Evolutionary conservation across 1,140 invertebrate species (phyloP), one percentile per base, ranked within the genome.

Genomic region (Triops cancriformis): DNA sequence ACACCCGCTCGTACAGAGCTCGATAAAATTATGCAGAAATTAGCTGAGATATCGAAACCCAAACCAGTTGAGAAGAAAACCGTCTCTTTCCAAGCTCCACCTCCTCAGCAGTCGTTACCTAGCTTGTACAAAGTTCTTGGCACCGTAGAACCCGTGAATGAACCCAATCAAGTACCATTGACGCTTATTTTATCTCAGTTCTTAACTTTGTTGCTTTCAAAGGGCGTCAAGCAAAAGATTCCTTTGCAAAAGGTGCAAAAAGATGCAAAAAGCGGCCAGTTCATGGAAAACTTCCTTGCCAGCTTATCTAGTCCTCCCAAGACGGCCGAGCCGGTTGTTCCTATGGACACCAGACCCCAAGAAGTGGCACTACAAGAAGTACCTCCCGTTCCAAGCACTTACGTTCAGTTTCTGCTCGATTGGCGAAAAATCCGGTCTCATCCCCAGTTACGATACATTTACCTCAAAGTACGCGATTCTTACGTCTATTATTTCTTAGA

Each of bases 1-100:
- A 87, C 85, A 78, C 87, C 88, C 79, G 88, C 89, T 4, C 85
- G 84, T 81, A 82, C 80, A 43, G 88, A 92, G 81, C 81, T 93
- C 41, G 84, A 85, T 10, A 85, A 86, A 79, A 84, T 93, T 26
- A 85, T 86, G 78, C 83, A 85, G 72, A 84, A 88, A 82, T 84
- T 91, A 74, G 10, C 31, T 37, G 2, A 37, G 31, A 4, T 64
- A 18, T n/a, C 51, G 41, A 23, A 72, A 72, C 75, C 77, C 26
- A 37, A 72, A 74, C 12, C 37, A 72, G 80, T 79, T 18, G 73
- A 82, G 79, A 81, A 82, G 73, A 73, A 82, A 80, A 79, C 18
- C 18, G 31, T 37, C n/a, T 26, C 64, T 9, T 26, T 73, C 26
- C 27, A 73, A 14, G 77, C 37, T 77, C 41, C 64, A n/a, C 26